These are phyloP conservation scores for Drosophila albomicans DNA, from an alignment of 1,140 invertebrate genomes.

Conservation along the genomic window DNA sequence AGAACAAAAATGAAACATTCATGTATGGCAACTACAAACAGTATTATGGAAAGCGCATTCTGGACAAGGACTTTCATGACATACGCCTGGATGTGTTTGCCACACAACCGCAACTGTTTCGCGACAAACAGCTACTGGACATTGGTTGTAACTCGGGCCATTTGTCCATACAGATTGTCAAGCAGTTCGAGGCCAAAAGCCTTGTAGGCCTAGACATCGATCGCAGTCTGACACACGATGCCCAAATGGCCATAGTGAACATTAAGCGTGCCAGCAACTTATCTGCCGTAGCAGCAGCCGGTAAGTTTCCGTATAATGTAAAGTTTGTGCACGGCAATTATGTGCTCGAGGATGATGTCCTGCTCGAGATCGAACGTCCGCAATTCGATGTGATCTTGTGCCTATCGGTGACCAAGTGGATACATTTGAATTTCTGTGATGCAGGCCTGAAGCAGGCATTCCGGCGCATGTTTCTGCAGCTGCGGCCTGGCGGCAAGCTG, in stretches of 20 bases:
- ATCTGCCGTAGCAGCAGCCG: conserved; percentile 1
- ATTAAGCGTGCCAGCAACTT: conserved; percentile 49
- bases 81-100: conserved; percentile 92
- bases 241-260: conserved; percentile 45
- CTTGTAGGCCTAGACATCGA: conserved; percentile 99
- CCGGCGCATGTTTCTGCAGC: conserved; percentile 94
- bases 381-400: conserved; percentile 98
- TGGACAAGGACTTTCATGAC: conserved; percentile 90
- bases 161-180: conserved; percentile 93
- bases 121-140: conserved; percentile 95
- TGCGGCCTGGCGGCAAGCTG: conserved; percentile 95
- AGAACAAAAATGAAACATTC: conserved; percentile 54
- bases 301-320: conserved; percentile 69
- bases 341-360: conserved; percentile 93
- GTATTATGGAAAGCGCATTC: conserved; percentile 98
- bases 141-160: conserved; percentile 99
- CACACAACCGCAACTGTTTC: conserved; percentile 92
- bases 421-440: conserved; percentile 99
- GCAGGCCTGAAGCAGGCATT: conserved; percentile 97
- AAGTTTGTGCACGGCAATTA: conserved; percentile 92
- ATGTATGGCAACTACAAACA: conserved; percentile 80
- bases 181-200: conserved; percentile 91
- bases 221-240: conserved; percentile 90
- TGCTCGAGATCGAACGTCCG: conserved; percentile 91
- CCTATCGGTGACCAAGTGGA: conserved; percentile 98